Percentiles rank a stretch among this genome's conserved stretches.
phyloP scores from a whole-genome alignment of 1,140 invertebrate genomes.

The Nephotettix cincticeps region DNA sequence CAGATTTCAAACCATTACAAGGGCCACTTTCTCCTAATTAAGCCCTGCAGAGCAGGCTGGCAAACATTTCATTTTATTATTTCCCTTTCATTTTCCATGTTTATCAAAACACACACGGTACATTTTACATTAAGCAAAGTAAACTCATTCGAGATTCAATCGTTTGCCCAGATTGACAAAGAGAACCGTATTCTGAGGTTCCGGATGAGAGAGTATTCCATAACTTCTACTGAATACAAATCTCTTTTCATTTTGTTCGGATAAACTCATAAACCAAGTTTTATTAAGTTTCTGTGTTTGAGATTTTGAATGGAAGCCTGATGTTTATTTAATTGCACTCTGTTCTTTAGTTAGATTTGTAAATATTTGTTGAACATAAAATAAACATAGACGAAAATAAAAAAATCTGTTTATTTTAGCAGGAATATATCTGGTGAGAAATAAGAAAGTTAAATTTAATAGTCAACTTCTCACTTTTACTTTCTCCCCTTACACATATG shows the following conservation, averaged over 20 bases:
- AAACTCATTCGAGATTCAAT: slow-evolving; percentile 20
- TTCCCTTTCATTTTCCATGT: slow-evolving; percentile 11
- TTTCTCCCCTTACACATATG: no score
- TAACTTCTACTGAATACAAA: slow-evolving; percentile 7
- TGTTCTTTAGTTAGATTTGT: no score
- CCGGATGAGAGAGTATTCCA: background rate
- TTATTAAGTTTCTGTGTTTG: no score
- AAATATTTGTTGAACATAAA: no score
- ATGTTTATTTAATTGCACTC: no score
- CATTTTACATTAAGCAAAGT: slow-evolving; percentile 15
- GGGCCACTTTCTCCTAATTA: slow-evolving; percentile 20
- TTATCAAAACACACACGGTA: slow-evolving; percentile 2
- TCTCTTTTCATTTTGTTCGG: background rate
- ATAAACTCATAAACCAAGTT: no score
- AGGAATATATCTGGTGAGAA: no score
- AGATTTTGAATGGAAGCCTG: no score
- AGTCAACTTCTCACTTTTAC: no score
- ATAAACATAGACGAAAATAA: no score
- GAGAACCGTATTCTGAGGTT: background rate
- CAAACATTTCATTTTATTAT: slow-evolving; percentile 20
- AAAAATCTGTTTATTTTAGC: no score
- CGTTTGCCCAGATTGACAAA: slow-evolving; percentile 9
- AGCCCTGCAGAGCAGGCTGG: background rate
- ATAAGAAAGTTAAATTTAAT: no score
- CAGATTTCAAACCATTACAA: slow-evolving; percentile 8